phyloP scores from a whole-genome alignment of 2,797 vertebrate species.

The Etheostoma perlongum region DNA sequence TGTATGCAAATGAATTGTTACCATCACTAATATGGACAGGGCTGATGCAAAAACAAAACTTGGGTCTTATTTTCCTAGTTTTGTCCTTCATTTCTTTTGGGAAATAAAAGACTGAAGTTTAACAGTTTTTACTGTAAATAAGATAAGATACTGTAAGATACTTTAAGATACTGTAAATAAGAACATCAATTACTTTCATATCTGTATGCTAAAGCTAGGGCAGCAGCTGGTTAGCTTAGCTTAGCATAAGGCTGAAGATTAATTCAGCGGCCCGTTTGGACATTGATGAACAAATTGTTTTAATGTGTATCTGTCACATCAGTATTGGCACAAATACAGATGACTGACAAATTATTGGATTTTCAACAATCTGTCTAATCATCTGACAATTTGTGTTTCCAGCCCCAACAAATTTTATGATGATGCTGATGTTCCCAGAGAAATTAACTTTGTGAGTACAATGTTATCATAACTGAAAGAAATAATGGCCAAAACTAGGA shows the following conservation, averaged over 20 bases:
- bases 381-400: constrained; percentile 6
- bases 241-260: not conserved
- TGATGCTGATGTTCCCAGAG: not conserved
- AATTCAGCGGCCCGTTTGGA: not conserved
- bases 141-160: not conserved
- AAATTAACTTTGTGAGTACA: constrained; percentile 18
- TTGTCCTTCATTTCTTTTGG: not conserved
- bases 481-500: constrained; percentile 20
- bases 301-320: not conserved
- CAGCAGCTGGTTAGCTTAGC: not conserved
- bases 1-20: constrained; percentile 25
- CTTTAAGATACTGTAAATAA: not conserved
- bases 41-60: not conserved
- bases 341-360: constrained; percentile 1
- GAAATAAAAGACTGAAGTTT: not conserved
- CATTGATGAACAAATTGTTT: not conserved
- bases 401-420: constrained; percentile 6
- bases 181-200: not conserved
- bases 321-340: not conserved
- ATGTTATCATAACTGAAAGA: constrained; percentile 21
- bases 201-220: not conserved
- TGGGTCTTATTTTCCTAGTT: not conserved
- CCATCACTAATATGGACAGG: not conserved
- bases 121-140: not conserved
- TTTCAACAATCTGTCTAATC: not conserved